Evolutionary conservation across 1,140 invertebrate genomes (phyloP).

Genomic region (Lepidurus arcticus): DNA sequence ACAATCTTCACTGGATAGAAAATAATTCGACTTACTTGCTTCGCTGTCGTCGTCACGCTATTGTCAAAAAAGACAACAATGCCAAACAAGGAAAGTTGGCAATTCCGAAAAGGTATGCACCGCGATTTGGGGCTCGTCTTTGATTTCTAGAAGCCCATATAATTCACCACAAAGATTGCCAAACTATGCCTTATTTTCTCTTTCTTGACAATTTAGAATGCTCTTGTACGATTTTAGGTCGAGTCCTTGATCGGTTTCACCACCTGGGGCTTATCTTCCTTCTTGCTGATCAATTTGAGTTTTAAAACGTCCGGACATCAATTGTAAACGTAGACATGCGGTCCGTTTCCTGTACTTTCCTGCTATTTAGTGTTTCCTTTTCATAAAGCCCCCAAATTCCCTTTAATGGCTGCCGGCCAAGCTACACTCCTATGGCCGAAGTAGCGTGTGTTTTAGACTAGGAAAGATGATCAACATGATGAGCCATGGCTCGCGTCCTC

Average conservation of each 20-base stretch:
- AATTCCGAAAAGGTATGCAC: too few relatives aligned
- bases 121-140: too few relatives aligned
- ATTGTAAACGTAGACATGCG: background rate
- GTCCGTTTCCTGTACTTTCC: background rate
- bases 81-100: background rate
- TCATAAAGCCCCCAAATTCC: background rate
- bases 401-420: background rate
- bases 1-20: background rate
- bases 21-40: background rate
- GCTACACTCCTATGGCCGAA: background rate
- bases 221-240: background rate
- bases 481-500: conserved; percentile 4
- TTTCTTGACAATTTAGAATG: background rate
- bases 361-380: background rate
- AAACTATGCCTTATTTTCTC: background rate
- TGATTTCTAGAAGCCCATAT: too few relatives aligned
- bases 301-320: too few relatives aligned
- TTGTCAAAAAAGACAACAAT: background rate
- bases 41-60: background rate
- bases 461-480: background rate
- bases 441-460: background rate
- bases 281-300: too few relatives aligned
- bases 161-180: background rate
- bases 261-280: too few relatives aligned
- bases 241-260: background rate